These are phyloP conservation scores for Numenius arquata DNA, from an alignment of 2,113 vertebrate species.

Conservation along the genomic window DNA sequence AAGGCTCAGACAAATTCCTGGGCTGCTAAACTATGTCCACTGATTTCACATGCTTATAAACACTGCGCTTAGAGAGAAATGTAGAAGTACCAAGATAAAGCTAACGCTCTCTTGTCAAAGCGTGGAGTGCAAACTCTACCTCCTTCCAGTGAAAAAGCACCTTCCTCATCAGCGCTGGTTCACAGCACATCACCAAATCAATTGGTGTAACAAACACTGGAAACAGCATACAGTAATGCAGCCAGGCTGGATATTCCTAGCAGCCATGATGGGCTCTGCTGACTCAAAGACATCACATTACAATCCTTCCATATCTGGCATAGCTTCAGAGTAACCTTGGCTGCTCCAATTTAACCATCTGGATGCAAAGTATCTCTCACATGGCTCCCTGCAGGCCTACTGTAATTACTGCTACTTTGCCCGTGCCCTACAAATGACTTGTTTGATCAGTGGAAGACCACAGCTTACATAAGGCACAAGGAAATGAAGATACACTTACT, in stretches of 20 bases:
- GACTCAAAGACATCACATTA: neutral
- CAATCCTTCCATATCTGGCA: neutral
- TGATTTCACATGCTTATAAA: neutral
- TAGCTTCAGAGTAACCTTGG: neutral
- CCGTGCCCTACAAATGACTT: neutral
- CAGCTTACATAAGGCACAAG: neutral
- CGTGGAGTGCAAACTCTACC: neutral
- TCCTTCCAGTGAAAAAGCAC: neutral
- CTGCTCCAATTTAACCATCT: neutral
- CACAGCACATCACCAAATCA: neutral
- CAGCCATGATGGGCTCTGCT: neutral
- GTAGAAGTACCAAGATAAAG: neutral
- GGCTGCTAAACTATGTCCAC: neutral
- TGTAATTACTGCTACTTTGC: neutral
- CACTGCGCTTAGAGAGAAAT: neutral
- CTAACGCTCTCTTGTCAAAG: neutral
- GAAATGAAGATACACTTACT: conserved; percentile 77
- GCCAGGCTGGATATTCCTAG: neutral
- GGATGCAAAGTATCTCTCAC: neutral
- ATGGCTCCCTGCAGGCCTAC: neutral
- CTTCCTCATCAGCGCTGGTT: neutral
- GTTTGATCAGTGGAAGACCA: neutral
- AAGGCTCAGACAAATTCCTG: neutral
- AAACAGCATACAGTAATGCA: neutral
- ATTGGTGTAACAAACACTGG: neutral